Conservation (phyloP, 2,113 vertebrate genomes). For the Engystomops pustulosus region DNA sequence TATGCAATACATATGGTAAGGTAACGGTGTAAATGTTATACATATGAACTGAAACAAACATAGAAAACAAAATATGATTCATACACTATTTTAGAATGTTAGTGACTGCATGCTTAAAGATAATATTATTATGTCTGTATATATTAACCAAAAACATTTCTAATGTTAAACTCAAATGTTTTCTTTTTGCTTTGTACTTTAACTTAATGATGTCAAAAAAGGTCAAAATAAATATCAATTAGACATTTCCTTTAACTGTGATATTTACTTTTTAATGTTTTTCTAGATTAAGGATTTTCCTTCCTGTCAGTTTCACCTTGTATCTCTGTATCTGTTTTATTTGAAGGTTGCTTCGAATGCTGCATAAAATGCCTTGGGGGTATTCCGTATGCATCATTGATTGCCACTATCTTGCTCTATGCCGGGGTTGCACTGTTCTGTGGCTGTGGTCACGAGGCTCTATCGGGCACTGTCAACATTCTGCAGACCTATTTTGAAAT, state of each 20-base stretch:
- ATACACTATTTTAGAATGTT: no score
- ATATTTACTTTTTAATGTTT: not conserved
- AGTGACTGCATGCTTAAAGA: no score
- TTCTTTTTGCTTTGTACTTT: no score
- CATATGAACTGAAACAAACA: no score
- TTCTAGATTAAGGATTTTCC: not conserved
- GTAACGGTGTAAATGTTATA: no score
- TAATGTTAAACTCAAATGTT: no score
- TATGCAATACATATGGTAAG: no score
- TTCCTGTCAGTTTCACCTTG: conserved; percentile 51
- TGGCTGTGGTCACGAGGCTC: conserved; percentile 95
- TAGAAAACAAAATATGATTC: no score
- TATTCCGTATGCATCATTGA: conserved; percentile 94
- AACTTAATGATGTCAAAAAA: no score
- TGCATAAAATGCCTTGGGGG: conserved; percentile 98
- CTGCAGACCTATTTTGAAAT: conserved; percentile 98
- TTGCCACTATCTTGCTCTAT: conserved; percentile 96
- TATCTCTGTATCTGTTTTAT: conserved; percentile 46
- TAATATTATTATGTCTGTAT: no score
- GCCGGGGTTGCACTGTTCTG: conserved; percentile 97
- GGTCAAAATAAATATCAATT: not conserved
- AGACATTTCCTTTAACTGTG: not conserved
- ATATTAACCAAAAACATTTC: no score
- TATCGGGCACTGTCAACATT: conserved; percentile 95
- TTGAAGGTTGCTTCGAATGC: conserved; percentile 93